phyloP scores from a whole-genome alignment of 2,888 invertebrate species.

The Erannis defoliaria region DNA sequence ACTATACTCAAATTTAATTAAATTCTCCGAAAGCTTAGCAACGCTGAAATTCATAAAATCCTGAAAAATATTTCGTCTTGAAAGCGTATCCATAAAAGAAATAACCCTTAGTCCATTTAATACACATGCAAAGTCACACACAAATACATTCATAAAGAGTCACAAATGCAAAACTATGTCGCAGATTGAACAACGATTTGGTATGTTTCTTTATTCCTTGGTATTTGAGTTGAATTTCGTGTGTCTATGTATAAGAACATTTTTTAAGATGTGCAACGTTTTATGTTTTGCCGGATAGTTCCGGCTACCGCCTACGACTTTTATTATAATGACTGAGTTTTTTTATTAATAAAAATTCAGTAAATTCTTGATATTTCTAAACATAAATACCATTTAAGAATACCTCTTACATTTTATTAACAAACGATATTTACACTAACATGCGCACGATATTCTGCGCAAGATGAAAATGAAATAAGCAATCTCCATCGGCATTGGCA shows the following conservation, averaged over 20 bases:
- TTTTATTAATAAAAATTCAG: too few relatives aligned
- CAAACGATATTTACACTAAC: too few relatives aligned
- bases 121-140: conserved; percentile 12
- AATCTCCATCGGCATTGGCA: too few relatives aligned
- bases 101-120: conserved; percentile 26
- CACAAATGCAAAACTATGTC: conserved; percentile 9
- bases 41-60: conserved; percentile 20
- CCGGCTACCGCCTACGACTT: too few relatives aligned
- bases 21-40: conserved; percentile 23
- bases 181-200: neutral
- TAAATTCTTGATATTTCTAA: too few relatives aligned
- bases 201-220: conserved; percentile 15
- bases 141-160: neutral
- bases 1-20: conserved; percentile 31
- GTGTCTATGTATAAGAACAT: conserved; percentile 15
- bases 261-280: conserved; percentile 2
- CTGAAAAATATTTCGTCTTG: conserved; percentile 9
- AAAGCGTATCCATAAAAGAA: conserved; percentile 21
- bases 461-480: too few relatives aligned
- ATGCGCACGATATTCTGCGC: too few relatives aligned
- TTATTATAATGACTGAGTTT: too few relatives aligned
- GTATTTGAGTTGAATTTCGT: conserved; percentile 24
- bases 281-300: conserved; percentile 3
- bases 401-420: too few relatives aligned
- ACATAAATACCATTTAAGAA: too few relatives aligned